Evolutionary conservation across 2,797 vertebrate species (phyloP).

Genomic region (Melanotaenia parkinsoni): DNA sequence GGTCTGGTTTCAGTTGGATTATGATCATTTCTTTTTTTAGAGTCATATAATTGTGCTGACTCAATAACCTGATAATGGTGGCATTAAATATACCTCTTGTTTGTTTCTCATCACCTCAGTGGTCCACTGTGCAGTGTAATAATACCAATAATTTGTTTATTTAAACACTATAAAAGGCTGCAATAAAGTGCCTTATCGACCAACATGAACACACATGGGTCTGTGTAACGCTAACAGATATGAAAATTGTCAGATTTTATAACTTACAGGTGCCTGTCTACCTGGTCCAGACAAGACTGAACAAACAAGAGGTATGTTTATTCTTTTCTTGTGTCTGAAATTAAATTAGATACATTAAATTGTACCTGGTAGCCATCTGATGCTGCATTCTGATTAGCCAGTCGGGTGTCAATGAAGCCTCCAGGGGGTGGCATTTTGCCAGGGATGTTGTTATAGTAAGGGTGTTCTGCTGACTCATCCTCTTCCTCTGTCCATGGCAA

Average conservation of each 20-base stretch:
- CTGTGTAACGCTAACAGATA: too few relatives aligned
- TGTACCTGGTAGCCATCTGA: conserved; percentile 85
- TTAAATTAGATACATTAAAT: neutral
- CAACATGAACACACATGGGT: neutral
- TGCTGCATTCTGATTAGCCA: conserved; percentile 81
- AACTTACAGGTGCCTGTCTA: too few relatives aligned
- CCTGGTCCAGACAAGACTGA: too few relatives aligned
- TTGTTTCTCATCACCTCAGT: neutral
- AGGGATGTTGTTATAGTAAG: conserved; percentile 95
- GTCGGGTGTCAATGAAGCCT: conserved; percentile 88
- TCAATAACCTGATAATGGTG: neutral
- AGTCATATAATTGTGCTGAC: neutral
- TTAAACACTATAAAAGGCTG: neutral
- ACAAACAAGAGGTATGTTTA: too few relatives aligned
- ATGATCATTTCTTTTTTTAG: too few relatives aligned
- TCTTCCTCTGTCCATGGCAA: conserved; percentile 91
- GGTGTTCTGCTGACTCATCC: conserved; percentile 86
- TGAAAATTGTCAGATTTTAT: neutral
- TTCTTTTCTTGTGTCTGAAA: neutral
- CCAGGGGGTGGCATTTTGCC: conserved; percentile 93
- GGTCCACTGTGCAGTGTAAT: neutral
- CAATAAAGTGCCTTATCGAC: neutral
- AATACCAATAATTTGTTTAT: neutral
- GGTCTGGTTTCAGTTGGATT: neutral
- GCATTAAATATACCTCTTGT: neutral